These are phyloP conservation scores for Linnaemya vulpina DNA, from an alignment of 2,888 invertebrate species.

Conservation along the genomic window DNA sequence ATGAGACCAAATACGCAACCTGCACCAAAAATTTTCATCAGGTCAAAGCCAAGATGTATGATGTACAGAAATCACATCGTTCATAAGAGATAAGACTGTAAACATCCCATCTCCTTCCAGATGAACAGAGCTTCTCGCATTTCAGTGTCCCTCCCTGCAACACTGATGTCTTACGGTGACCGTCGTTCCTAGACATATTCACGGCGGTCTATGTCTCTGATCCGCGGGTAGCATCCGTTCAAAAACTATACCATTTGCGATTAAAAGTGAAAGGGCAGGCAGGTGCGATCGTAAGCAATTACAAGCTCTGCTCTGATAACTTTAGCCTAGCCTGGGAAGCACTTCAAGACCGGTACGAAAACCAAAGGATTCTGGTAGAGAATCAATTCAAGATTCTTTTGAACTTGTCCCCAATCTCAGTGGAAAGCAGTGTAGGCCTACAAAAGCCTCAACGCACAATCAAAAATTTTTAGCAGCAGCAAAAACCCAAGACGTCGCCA, in stretches of 20 bases:
- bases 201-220: neutral
- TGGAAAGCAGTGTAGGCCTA: neutral
- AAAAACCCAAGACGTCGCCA: neutral
- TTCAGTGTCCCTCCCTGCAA: neutral
- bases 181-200: neutral
- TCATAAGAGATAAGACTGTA: neutral
- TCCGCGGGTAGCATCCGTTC: neutral
- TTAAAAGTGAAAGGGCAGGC: neutral
- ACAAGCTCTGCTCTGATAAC: neutral
- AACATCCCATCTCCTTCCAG: neutral
- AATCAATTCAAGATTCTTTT: no score
- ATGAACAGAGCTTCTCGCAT: neutral
- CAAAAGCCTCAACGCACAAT: neutral
- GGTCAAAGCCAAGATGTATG: neutral
- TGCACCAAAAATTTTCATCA: neutral
- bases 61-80: neutral
- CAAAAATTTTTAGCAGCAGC: neutral
- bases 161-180: neutral
- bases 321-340: neutral
- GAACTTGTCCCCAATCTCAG: no score
- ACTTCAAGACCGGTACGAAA: neutral
- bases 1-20: no score
- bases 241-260: neutral
- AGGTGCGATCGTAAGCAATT: neutral
- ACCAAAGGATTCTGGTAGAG: no score